Conservation (phyloP, 2,113 vertebrate genomes). For the Mesitornis unicolor region DNA sequence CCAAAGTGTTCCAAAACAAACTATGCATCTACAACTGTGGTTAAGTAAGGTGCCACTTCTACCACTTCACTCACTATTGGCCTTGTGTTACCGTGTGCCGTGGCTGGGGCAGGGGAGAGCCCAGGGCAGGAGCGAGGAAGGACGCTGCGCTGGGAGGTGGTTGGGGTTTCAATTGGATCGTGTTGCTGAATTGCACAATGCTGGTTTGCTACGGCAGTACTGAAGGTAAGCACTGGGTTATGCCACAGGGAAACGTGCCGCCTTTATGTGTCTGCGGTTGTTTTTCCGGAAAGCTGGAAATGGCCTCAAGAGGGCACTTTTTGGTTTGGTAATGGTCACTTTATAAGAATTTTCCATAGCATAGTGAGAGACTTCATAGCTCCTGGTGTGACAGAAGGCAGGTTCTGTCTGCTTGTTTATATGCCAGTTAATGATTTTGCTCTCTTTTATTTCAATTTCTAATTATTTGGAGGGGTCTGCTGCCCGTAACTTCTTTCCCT, state of each 20-base stretch:
- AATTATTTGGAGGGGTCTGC: background rate
- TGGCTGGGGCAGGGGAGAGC: background rate
- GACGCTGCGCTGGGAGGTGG: background rate
- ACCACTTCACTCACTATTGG: rapidly evolving
- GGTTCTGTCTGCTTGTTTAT: background rate
- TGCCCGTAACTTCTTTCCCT: background rate
- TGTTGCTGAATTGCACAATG: background rate
- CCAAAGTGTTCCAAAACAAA: background rate
- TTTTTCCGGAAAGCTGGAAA: background rate
- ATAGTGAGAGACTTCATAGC: background rate
- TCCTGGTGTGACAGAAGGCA: background rate
- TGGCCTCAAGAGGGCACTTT: conserved; percentile 24
- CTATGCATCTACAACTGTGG: background rate
- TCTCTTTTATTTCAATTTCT: background rate
- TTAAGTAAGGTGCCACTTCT: background rate
- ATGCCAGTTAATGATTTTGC: background rate
- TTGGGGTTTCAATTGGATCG: rapidly evolving
- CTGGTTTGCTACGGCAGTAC: background rate
- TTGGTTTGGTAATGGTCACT: background rate
- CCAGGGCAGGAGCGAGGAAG: no score
- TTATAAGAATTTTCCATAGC: background rate
- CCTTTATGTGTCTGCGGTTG: background rate
- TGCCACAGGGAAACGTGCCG: background rate
- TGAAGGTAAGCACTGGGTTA: background rate
- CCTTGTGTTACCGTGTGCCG: background rate